Evolutionary conservation across 1,140 invertebrate genomes (phyloP).

Genomic region (Parapsyche elsis): DNA sequence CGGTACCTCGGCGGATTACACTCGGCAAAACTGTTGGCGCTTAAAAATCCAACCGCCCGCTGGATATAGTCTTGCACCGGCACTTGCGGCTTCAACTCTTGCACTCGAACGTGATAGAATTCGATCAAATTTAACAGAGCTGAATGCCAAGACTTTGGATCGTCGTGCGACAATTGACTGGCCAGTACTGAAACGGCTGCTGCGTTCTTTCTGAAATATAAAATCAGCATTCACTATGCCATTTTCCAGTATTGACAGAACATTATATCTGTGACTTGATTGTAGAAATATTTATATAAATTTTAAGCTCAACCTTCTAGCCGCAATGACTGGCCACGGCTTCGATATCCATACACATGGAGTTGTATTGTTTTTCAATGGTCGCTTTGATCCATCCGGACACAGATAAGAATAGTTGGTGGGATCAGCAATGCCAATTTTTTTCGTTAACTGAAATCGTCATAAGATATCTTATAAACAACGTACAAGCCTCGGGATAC

Average conservation of each 20-base stretch:
- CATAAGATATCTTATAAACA: too few relatives aligned
- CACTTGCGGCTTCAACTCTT: constrained; percentile 63
- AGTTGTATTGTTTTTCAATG: constrained; percentile 66
- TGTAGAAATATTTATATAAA: too few relatives aligned
- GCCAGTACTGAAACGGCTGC: constrained; percentile 44
- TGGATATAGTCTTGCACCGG: constrained; percentile 69
- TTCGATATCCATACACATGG: constrained; percentile 83
- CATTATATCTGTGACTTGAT: too few relatives aligned
- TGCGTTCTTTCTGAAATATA: constrained; percentile 43
- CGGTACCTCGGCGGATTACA: constrained; percentile 50
- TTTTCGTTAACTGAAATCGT: background rate
- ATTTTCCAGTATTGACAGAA: too few relatives aligned
- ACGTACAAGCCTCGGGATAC: too few relatives aligned
- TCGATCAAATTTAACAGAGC: constrained; percentile 67
- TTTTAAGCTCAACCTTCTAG: too few relatives aligned
- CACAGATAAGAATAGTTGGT: constrained; percentile 80
- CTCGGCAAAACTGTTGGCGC: constrained; percentile 64
- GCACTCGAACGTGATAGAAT: constrained; percentile 63
- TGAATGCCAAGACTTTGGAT: constrained; percentile 62
- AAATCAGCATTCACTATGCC: background rate
- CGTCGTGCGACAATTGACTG: constrained; percentile 31
- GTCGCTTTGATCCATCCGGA: constrained; percentile 78
- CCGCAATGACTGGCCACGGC: constrained; percentile 78
- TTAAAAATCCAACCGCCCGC: constrained; percentile 68
- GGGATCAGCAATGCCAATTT: constrained; percentile 57